Base-by-base conservation (phyloP, 1,140 invertebrate genomes). In the Drosophila kohkoa region DNA sequence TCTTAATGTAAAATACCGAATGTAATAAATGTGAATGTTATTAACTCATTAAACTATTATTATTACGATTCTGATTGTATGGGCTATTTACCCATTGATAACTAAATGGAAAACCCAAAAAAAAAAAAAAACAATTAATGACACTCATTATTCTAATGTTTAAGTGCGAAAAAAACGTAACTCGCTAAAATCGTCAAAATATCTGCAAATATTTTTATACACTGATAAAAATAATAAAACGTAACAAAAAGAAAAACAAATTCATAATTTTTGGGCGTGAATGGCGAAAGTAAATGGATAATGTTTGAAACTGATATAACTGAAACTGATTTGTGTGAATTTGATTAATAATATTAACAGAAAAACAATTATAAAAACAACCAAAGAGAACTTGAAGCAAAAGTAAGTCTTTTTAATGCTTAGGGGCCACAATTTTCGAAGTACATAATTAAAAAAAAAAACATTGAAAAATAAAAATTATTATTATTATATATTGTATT, bases 351-450 rank as follows among this genome's bases (percentile, higher is more conserved):
- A 55, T 52, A 59, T 30, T 30, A 60, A 60, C 58, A 54, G 13
- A 54, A 55, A 38, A 52, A 58, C 11, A n/a, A 51, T n/a, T 30
- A 65, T 38, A 64, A 58, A 67, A 41, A 68, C 43, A 86, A 85
- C 63, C 79, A 77, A 82, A 75, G 75, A 86, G 65, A 87, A 90
- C 64, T 82, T 87, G 66, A 82, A 74, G 67, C 71, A 79, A 77
- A 80, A 78, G 71, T 63, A 64, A 90, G 82, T 90, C 87, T 90
- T 89, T 87, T 89, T 80, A 89, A 89, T 89, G 86, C 86, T 89
- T 89, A 89, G 86, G 86, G 86, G 86, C 86, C 86, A 89, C 86
- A 89, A 90, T 89, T 89, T 89, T 91, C 82, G 71, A 87, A 90
- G 81, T 85, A 72, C 60, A 72, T 72, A 87, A 82, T 87, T 82